Percentiles rank a stretch among this genome's conserved stretches.
Conservation (phyloP, 2,797 vertebrate genomes). For the Mionectes olivaceus region DNA sequence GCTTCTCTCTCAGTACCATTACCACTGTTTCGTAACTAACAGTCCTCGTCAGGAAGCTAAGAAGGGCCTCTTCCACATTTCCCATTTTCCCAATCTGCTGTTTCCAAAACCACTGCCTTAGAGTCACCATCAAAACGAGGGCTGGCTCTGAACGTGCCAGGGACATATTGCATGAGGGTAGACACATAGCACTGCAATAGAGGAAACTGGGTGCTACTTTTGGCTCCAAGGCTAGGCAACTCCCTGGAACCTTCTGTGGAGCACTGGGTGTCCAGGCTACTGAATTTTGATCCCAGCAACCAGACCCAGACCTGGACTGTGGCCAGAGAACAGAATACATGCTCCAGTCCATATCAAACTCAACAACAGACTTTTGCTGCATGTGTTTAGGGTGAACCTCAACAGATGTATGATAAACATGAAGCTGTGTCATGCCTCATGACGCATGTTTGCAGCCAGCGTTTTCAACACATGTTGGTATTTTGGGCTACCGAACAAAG, state of each 20-base stretch:
- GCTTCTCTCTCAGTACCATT: not conserved
- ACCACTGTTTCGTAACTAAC: not conserved
- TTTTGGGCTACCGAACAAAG: not conserved
- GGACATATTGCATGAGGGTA: not conserved
- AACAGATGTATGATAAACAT: not conserved
- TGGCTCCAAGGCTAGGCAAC: not conserved
- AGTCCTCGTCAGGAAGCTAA: not conserved
- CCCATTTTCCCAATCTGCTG: not conserved
- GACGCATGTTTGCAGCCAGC: not conserved
- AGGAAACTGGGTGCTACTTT: not conserved
- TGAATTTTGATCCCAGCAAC: not conserved
- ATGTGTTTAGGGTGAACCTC: not conserved
- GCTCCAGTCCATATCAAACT: not conserved
- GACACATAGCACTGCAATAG: not conserved
- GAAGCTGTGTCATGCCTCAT: not conserved
- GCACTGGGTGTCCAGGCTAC: not conserved
- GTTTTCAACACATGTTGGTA: not conserved
- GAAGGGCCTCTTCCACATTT: not conserved
- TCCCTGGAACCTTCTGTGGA: not conserved
- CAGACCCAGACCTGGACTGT: not conserved
- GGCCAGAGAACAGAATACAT: not conserved
- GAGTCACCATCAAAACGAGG: not conserved
- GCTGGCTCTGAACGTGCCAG: accelerated
- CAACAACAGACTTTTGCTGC: not conserved
- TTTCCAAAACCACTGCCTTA: not conserved